A percentile compares a stretch with the other conserved stretches of the same genome.
Evolutionary conservation across 2,113 vertebrate genomes (phyloP).

Genomic region (Aspidoscelis tigris): DNA sequence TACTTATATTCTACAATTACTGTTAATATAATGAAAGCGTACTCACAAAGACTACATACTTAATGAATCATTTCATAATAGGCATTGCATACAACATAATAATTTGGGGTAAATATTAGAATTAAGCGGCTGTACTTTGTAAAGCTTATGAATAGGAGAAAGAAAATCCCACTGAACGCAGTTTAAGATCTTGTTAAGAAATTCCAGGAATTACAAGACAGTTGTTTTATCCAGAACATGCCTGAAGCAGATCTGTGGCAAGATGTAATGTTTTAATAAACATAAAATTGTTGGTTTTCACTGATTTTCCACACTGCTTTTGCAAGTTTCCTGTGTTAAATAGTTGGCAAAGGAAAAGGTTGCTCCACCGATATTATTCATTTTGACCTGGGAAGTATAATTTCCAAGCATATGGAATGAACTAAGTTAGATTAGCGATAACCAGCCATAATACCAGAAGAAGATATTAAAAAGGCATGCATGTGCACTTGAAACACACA

Average conservation of each 20-base stretch:
- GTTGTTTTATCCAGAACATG: neutral
- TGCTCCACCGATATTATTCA: neutral
- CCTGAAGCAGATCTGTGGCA: neutral
- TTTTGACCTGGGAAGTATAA: neutral
- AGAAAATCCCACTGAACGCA: neutral
- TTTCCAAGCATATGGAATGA: neutral
- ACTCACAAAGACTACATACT: neutral
- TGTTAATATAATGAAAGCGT: neutral
- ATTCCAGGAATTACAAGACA: neutral
- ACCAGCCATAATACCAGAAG: constrained; percentile 14
- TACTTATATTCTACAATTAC: neutral
- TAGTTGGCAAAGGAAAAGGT: neutral
- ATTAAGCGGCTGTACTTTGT: neutral
- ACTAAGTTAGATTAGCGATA: neutral
- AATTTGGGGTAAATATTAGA: neutral
- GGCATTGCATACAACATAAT: neutral
- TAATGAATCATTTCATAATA: constrained; percentile 11
- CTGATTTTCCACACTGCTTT: neutral
- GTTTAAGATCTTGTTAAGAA: neutral
- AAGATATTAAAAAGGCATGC: neutral
- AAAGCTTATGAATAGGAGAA: neutral
- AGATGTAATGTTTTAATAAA: neutral
- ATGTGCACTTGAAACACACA: constrained; percentile 11
- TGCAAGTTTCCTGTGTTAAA: neutral
- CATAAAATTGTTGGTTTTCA: neutral